A percentile compares a stretch with the other conserved stretches of the same genome.
Conservation (phyloP, 2,888 invertebrate genomes). For the Drosophila mimetica region DNA sequence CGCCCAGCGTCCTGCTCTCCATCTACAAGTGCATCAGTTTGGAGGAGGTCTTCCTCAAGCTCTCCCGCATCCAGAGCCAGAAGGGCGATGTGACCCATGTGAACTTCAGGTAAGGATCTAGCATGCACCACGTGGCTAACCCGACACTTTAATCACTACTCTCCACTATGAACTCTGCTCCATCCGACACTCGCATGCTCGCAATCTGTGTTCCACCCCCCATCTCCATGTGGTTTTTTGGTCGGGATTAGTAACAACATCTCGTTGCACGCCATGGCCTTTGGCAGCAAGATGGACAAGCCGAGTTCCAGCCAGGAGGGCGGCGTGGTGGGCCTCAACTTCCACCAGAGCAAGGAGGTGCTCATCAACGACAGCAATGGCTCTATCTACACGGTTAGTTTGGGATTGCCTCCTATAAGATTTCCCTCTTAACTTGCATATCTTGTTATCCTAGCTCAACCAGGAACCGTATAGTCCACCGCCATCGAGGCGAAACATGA, state of each 20-base stretch:
- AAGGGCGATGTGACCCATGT: conserved; percentile 85
- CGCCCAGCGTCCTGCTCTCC: conserved; percentile 92
- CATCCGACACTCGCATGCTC: conserved; percentile 64
- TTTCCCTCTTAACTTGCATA: neutral
- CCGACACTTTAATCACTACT: conserved; percentile 14
- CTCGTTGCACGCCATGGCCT: conserved; percentile 91
- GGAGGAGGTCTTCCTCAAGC: conserved; percentile 96
- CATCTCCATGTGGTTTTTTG: conserved; percentile 56
- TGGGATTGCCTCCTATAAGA: neutral
- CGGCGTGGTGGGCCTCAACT: conserved; percentile 94
- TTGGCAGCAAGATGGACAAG: conserved; percentile 92
- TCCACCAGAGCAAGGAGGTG: conserved; percentile 95
- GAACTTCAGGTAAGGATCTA: conserved; percentile 83
- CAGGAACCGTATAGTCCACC: conserved; percentile 81
- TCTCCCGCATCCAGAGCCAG: conserved; percentile 92
- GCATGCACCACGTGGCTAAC: conserved; percentile 50
- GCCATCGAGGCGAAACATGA: conserved; percentile 75
- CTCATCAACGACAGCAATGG: conserved; percentile 91
- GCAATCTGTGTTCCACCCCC: conserved; percentile 67
- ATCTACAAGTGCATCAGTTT: conserved; percentile 93
- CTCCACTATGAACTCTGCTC: conserved; percentile 27
- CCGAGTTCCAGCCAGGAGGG: conserved; percentile 94
- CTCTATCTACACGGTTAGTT: conserved; percentile 83
- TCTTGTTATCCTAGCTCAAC: conserved; percentile 67
- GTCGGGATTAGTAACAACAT: conserved; percentile 88